Evolutionary conservation across 2,797 vertebrate genomes (phyloP).

Genomic region (Sebastes hubbsi): DNA sequence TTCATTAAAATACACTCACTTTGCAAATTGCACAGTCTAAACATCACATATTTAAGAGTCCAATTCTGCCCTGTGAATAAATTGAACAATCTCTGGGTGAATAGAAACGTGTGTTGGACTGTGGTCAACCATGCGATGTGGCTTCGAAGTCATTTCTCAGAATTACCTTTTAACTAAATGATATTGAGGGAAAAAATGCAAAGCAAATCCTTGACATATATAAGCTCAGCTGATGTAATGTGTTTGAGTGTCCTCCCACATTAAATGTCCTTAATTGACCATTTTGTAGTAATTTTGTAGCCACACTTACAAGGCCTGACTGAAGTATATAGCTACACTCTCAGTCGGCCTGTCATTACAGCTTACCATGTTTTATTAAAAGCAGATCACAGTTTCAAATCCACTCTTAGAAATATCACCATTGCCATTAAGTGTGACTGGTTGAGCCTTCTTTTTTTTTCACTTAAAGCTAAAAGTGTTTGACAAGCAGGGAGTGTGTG

Average conservation of each 20-base stretch:
- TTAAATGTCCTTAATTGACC: neutral
- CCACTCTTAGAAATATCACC: neutral
- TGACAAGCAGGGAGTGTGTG: neutral
- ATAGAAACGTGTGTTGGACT: neutral
- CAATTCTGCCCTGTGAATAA: neutral
- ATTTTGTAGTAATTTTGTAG: neutral
- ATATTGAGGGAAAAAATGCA: neutral
- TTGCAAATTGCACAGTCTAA: neutral
- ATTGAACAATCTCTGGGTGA: neutral
- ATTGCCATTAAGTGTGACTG: neutral
- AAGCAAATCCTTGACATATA: neutral
- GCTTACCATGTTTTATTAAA: neutral
- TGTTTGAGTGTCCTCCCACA: neutral
- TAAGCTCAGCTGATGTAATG: neutral
- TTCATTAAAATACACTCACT: neutral
- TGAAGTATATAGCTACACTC: neutral
- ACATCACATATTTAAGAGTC: neutral
- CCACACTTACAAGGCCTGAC: neutral
- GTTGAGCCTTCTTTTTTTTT: neutral
- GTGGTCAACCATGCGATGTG: neutral
- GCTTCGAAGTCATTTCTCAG: neutral
- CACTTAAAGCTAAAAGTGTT: neutral
- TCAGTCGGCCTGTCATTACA: neutral
- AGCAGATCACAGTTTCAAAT: conserved; percentile 3
- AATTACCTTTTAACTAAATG: neutral